phyloP scores from a whole-genome alignment of 2,888 invertebrate genomes.

The Melipona bicolor region DNA sequence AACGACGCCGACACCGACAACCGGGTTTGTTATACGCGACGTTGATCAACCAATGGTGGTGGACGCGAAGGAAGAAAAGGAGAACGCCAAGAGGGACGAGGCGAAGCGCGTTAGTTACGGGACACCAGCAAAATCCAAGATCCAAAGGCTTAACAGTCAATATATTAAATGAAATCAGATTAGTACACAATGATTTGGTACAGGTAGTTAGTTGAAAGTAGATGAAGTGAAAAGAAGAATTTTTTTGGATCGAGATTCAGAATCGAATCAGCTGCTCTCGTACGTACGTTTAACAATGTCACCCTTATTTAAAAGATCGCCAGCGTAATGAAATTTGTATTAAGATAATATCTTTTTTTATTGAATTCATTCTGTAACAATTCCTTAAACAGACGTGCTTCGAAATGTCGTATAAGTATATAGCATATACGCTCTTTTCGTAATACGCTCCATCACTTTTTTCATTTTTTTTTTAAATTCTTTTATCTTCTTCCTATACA shows the following conservation, averaged over 20 bases:
- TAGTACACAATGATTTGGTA: conserved; percentile 39
- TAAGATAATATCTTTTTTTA: conserved; percentile 55
- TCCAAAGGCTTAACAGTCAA: conserved; percentile 58
- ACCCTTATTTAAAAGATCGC: conserved; percentile 10
- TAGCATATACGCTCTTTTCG: conserved; percentile 31
- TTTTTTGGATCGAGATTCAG: conserved; percentile 21
- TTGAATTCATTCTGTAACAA: conserved; percentile 63
- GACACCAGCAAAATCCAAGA: conserved; percentile 43
- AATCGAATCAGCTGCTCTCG: conserved; percentile 35
- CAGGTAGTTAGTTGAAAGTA: conserved; percentile 39
- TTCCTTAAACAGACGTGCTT: conserved; percentile 62
- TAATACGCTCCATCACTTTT: conserved; percentile 20
- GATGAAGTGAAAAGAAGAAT: conserved; percentile 47
- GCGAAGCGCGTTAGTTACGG: conserved; percentile 12
- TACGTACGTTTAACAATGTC: conserved; percentile 22
- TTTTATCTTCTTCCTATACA: conserved; percentile 23
- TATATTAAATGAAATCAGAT: conserved; percentile 57
- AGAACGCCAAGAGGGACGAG: conserved; percentile 52
- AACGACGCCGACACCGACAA: conserved; percentile 58
- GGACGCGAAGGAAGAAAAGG: conserved; percentile 50
- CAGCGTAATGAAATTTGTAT: conserved; percentile 34
- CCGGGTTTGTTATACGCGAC: conserved; percentile 71
- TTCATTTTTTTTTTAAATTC: not conserved
- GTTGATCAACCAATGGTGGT: conserved; percentile 63
- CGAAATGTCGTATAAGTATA: conserved; percentile 44